Percentiles rank a stretch among this genome's conserved stretches.
Evolutionary conservation across 2,888 invertebrate species (phyloP).

Genomic region (Drosophila paranaensis): DNA sequence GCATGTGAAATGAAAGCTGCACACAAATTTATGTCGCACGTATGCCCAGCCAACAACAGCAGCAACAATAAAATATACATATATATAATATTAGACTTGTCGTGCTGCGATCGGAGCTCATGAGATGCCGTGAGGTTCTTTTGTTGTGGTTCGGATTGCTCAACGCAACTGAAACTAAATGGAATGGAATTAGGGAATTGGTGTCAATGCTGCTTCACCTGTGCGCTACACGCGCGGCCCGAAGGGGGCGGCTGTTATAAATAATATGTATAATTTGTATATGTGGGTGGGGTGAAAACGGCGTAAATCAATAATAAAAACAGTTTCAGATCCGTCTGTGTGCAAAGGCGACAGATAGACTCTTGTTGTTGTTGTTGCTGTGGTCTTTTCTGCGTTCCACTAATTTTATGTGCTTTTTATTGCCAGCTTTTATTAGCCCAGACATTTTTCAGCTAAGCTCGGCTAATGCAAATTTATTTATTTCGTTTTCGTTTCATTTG

Average conservation of each 20-base stretch:
- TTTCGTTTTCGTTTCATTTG: slow-evolving; percentile 58
- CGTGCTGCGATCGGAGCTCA: slow-evolving; percentile 1
- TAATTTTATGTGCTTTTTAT: slow-evolving; percentile 79
- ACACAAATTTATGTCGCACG: slow-evolving; percentile 38
- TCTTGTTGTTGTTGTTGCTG: slow-evolving; percentile 25
- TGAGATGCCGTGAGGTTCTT: slow-evolving; percentile 12
- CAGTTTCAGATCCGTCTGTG: slow-evolving; percentile 13
- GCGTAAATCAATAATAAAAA: slow-evolving; percentile 65
- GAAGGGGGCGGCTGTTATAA: slow-evolving; percentile 59
- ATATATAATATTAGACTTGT: slow-evolving; percentile 17
- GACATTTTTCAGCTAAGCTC: slow-evolving; percentile 74
- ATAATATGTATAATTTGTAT: slow-evolving; percentile 52
- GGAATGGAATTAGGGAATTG: slow-evolving; percentile 25
- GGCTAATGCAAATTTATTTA: slow-evolving; percentile 78
- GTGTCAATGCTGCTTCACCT: slow-evolving; percentile 65
- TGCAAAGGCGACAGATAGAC: slow-evolving; percentile 56
- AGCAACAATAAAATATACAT: slow-evolving; percentile 29
- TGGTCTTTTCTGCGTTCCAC: slow-evolving; percentile 45
- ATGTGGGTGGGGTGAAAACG: slow-evolving; percentile 14
- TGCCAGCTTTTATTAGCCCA: slow-evolving; percentile 75
- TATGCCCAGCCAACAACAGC: slow-evolving; percentile 22
- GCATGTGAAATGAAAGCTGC: slow-evolving; percentile 23
- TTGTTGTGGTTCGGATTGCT: slow-evolving; percentile 36
- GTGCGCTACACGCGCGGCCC: slow-evolving; percentile 63
- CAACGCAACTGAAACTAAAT: slow-evolving; percentile 22